Base-by-base conservation (phyloP, 2,113 vertebrate species). In the Colinus virginianus region DNA sequence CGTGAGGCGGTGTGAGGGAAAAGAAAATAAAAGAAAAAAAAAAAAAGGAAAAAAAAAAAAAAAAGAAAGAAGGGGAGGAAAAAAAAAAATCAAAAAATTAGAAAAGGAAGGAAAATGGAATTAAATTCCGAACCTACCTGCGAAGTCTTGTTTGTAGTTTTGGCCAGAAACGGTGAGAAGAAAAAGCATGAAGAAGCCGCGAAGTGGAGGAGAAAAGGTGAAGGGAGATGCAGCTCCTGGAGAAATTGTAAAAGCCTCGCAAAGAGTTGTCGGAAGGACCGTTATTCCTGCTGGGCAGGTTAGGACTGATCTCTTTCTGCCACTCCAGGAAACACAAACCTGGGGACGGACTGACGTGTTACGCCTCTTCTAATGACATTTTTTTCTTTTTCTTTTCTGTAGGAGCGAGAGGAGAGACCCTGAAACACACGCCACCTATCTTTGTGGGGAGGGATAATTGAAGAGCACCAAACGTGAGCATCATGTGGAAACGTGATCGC, bases 341-440 rank as follows among this genome's bases (percentile, higher is more conserved):
- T 99, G 99, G 98, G 99, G 98, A 99, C 98, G 99, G 98, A 99
- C 99, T 99, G 99, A 99, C 99, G 99, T 99, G 99, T 99, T 99
- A 99, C 98, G 99, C 99, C 99, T 99, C 98, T 99, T 99, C 99
- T 99, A 99, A 99, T 99, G 99, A 99, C 99, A 99, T 99, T 99
- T 99, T 99, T 98, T 98, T 98, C 98, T 99, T 99, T 98, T 99
- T 98, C 99, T 98, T 98, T 97, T 98, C 98, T 98, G 97, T 98
- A 98, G 97, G 97, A 97, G 98, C 98, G 98, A 98, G 98, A 98
- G 97, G 98, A 98, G 98, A 98, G 98, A 98, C 98, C 98, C 98
- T 98, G 98, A 98, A 98, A 99, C 99, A 99, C 99, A 98, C 99
- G 99, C 99, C 99, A 99, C 99, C 99, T 99, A 99, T 99, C 99